Percentiles rank a stretch among this genome's conserved stretches.
Conservation (phyloP, 2,797 vertebrate genomes). For the Jordanella pulchra region DNA sequence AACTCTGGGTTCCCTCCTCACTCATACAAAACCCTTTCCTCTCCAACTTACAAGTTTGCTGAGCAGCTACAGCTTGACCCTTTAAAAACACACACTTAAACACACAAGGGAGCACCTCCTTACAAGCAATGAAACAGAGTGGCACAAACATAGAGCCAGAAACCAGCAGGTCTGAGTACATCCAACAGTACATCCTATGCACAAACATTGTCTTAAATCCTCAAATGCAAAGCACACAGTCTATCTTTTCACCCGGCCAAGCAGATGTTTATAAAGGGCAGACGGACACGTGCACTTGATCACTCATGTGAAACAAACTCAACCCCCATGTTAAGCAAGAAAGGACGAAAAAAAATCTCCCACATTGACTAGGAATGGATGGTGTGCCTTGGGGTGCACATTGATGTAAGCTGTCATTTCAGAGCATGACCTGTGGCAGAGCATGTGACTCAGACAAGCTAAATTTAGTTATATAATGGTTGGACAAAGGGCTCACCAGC, state of each 20-base stretch:
- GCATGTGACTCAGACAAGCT: slow-evolving; percentile 72
- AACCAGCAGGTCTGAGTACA: slow-evolving; percentile 14
- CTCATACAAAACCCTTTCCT: slow-evolving; percentile 64
- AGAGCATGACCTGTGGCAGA: slow-evolving; percentile 63
- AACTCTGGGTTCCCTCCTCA: slow-evolving; percentile 34
- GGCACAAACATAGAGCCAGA: not conserved
- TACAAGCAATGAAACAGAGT: slow-evolving; percentile 21
- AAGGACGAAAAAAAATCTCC: slow-evolving; percentile 23
- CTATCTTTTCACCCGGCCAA: slow-evolving; percentile 43
- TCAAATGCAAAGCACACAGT: slow-evolving; percentile 35
- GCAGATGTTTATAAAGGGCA: slow-evolving; percentile 65
- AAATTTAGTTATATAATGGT: slow-evolving; percentile 68
- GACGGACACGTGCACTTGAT: slow-evolving; percentile 56
- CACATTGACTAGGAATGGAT: slow-evolving; percentile 57
- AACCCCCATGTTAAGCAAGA: slow-evolving; percentile 11
- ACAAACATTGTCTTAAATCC: slow-evolving; percentile 25
- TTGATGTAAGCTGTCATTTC: slow-evolving; percentile 71
- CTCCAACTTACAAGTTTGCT: slow-evolving; percentile 47
- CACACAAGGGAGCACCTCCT: slow-evolving; percentile 10
- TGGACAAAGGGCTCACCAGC: slow-evolving; percentile 59
- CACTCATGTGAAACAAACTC: slow-evolving; percentile 54
- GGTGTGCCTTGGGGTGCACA: slow-evolving; percentile 63
- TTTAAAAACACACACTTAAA: slow-evolving; percentile 26
- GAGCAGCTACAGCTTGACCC: slow-evolving; percentile 33
- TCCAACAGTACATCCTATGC: slow-evolving; percentile 40